Evolutionary conservation across 2,888 invertebrate species (phyloP), one percentile per base, ranked within the genome.

Genomic region (Mesochorus sp.): DNA sequence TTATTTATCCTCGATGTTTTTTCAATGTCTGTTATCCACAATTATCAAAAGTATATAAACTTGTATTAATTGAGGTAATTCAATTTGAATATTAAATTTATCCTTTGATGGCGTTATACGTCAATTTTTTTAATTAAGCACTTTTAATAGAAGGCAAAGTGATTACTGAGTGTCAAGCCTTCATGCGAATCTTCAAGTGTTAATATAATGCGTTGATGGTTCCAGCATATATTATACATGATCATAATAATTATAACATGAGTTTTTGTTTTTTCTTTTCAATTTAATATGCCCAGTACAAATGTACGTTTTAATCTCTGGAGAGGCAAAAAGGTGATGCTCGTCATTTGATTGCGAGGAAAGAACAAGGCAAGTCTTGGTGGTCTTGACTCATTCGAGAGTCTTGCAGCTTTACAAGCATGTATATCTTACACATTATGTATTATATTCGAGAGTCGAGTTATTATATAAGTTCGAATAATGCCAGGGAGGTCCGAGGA

Each of bases 261-360:
- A 42, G 49, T 64, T 59, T n/a, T n/a, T n/a, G n/a, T n/a, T n/a
- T n/a, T n/a, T 42, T 19, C 57, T 26, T 76, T 76, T 64, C 57
- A 51, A 66, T 70, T 61, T 55, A 55, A 62, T 62, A 37, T 12
- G 10, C 62, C 21, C 47, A 68, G 70, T 51, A 28, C 44, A 24
- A 55, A 47, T 17, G 55, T 62, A 62, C 67, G 42, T 61, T 71
- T 70, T 62, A 55, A 62, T 68, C 61, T 39, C 21, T 19, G 28
- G 51, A 39, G 55, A 26, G 14, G 37, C 31, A 42, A 19, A 17
- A 21, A n/a, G 14, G 37, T 62, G 31, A 39, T 39, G 26, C 42
- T 39, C 28, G 1, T 6, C 44, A 10, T 10, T 70, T 76, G 76
- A 76, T 76, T 76, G 70, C 49, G 57, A 39, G 76, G 44, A 59